phyloP scores from a whole-genome alignment of 2,113 vertebrate genomes.

The Emydocephalus ijimae region DNA sequence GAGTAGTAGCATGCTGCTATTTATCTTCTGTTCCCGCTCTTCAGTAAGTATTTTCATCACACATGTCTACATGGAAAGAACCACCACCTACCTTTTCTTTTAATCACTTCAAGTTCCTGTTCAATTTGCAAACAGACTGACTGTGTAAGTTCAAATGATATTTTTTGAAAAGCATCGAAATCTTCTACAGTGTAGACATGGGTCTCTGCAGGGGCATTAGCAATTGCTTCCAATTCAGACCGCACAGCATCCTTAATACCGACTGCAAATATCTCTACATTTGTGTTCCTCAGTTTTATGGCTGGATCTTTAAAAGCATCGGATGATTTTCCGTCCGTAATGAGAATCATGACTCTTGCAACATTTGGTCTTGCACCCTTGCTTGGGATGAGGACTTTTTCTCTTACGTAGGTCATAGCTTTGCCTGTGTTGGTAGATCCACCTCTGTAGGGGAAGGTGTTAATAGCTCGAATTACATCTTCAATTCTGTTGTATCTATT shows the following conservation, averaged over 20 bases:
- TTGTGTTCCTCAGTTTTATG: conserved; percentile 79
- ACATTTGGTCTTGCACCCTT: conserved; percentile 86
- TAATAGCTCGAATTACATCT: conserved; percentile 86
- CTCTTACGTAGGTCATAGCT: conserved; percentile 94
- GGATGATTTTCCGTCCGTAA: conserved; percentile 97
- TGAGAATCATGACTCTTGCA: conserved; percentile 92
- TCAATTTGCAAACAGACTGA: conserved; percentile 95
- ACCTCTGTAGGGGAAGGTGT: conserved; percentile 92
- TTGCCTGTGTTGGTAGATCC: conserved; percentile 97
- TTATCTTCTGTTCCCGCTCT: background rate
- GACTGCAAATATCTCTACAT: conserved; percentile 96
- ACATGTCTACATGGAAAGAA: conserved; percentile 12
- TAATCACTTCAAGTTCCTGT: conserved; percentile 86
- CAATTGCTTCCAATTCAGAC: conserved; percentile 92
- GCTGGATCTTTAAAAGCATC: conserved; percentile 93
- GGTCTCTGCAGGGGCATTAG: conserved; percentile 83
- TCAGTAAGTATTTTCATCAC: background rate
- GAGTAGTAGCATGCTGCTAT: background rate
- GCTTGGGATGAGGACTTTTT: conserved; percentile 82
- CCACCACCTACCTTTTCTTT: conserved; percentile 87
- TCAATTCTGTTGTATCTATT: conserved; percentile 82
- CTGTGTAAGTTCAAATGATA: conserved; percentile 93
- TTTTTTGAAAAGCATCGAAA: conserved; percentile 96
- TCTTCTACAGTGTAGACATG: conserved; percentile 98
- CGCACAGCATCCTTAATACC: conserved; percentile 96